These are phyloP conservation scores for Syngnathus scovelli DNA, from an alignment of 2,113 vertebrate species.

Conservation along the genomic window DNA sequence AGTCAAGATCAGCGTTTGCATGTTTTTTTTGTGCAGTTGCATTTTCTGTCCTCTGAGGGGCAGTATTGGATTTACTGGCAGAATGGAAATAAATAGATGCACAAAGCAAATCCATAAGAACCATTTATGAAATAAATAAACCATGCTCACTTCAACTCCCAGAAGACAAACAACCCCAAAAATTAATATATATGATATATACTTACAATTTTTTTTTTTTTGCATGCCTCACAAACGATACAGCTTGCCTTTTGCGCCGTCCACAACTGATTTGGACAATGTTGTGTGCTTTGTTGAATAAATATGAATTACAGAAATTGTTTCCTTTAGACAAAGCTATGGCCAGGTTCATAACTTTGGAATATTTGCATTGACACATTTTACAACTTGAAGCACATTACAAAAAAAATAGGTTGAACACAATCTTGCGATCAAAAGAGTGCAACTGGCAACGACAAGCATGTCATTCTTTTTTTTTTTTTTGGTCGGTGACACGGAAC, in stretches of 20 bases:
- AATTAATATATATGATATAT: conserved; percentile 11
- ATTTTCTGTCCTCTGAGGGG: conserved; percentile 24
- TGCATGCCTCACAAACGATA: conserved; percentile 40
- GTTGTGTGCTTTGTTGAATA: conserved; percentile 14
- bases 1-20: not conserved
- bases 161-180: conserved; percentile 43
- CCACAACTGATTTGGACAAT: conserved; percentile 16
- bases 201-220: conserved; percentile 50
- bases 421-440: conserved; percentile 9
- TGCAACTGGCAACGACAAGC: conserved; percentile 22
- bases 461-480: conserved; percentile 11
- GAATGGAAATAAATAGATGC: conserved; percentile 12
- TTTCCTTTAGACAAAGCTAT: not conserved
- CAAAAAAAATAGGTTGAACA: conserved; percentile 31
- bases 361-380: not conserved
- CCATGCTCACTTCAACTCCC: conserved; percentile 36
- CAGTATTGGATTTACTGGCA: conserved; percentile 37
- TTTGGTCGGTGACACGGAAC: conserved; percentile 47
- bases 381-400: not conserved
- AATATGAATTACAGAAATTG: not conserved
- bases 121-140: conserved; percentile 39
- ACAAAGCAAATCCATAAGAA: conserved; percentile 19
- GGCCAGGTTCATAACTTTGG: not conserved
- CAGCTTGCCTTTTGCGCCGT: conserved; percentile 9
- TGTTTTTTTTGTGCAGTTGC: conserved; percentile 11